A percentile compares a stretch with the other conserved stretches of the same genome.
Evolutionary conservation across 2,888 invertebrate species (phyloP).

Genomic region (Torymus tubicola): DNA sequence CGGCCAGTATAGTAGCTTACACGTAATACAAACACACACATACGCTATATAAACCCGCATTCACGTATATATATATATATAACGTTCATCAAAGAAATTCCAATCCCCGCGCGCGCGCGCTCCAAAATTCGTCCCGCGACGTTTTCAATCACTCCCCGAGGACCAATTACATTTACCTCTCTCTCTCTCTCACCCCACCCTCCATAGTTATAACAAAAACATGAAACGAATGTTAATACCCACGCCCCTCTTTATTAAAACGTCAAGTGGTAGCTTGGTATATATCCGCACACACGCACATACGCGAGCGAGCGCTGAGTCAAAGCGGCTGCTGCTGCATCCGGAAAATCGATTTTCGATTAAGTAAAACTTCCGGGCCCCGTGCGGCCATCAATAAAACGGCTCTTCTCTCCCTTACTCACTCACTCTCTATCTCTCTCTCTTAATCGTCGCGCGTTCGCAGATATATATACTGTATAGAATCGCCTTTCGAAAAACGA

Average conservation of each 20-base stretch:
- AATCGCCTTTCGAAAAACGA: not conserved
- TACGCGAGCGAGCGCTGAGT: too few species aligned
- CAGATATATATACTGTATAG: not conserved
- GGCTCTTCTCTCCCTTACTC: too few species aligned
- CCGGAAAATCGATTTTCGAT: slow-evolving; percentile 53
- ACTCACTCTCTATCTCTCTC: not conserved
- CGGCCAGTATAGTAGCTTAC: too few species aligned
- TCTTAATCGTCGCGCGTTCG: slow-evolving; percentile 31
- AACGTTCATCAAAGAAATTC: too few species aligned
- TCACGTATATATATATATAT: too few species aligned
- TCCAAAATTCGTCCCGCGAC: not conserved
- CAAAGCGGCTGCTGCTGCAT: too few species aligned
- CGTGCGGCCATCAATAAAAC: slow-evolving; percentile 30
- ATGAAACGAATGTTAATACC: not conserved
- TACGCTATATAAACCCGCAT: too few species aligned
- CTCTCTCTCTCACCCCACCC: too few species aligned
- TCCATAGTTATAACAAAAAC: too few species aligned
- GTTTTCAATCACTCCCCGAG: slow-evolving; percentile 20
- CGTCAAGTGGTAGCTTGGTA: not conserved
- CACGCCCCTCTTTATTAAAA: slow-evolving; percentile 22
- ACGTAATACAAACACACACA: too few species aligned
- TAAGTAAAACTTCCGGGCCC: slow-evolving; percentile 43
- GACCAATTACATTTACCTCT: not conserved
- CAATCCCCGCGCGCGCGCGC: too few species aligned
- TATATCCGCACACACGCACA: not conserved